A percentile compares a stretch with the other conserved stretches of the same genome.
Evolutionary conservation across 2,888 invertebrate species (phyloP).

Genomic region (Carabus problematicus): DNA sequence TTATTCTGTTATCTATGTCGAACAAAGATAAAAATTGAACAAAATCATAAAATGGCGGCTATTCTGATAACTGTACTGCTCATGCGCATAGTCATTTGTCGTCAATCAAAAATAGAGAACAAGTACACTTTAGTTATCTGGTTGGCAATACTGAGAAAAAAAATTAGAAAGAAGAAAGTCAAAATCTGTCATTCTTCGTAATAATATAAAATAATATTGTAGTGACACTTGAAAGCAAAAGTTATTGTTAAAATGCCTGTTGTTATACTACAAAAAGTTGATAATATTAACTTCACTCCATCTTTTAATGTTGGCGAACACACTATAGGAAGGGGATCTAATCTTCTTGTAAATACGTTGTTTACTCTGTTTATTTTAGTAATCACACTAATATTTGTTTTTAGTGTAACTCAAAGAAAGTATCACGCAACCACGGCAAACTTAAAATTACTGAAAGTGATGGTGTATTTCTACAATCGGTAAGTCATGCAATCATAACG

Average conservation of each 20-base stretch:
- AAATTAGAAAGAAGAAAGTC: no score
- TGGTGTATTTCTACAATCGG: slow-evolving; percentile 59
- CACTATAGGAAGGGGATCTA: slow-evolving; percentile 26
- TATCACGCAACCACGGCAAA: slow-evolving; percentile 64
- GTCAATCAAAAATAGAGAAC: no score
- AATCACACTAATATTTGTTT: slow-evolving; percentile 43
- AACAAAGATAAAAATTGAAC: no score
- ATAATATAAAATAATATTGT: no score
- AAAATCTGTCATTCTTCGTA: no score
- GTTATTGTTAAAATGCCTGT: slow-evolving; percentile 17
- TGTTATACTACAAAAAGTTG: slow-evolving; percentile 18
- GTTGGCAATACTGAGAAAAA: no score
- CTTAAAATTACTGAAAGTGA: slow-evolving; percentile 57
- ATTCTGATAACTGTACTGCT: no score
- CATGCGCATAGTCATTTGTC: no score
- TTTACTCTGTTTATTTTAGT: slow-evolving; percentile 5
- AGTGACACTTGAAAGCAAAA: not conserved
- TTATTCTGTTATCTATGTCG: no score
- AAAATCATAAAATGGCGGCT: no score
- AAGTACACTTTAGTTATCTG: no score
- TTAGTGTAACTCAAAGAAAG: slow-evolving; percentile 63
- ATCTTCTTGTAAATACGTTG: slow-evolving; percentile 21
- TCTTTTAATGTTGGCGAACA: slow-evolving; percentile 29
- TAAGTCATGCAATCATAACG: slow-evolving; percentile 44
- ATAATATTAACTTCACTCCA: not conserved